Evolutionary conservation across 2,888 invertebrate species (phyloP), one percentile per base, ranked within the genome.

Genomic region (Prionchulus punctatus): DNA sequence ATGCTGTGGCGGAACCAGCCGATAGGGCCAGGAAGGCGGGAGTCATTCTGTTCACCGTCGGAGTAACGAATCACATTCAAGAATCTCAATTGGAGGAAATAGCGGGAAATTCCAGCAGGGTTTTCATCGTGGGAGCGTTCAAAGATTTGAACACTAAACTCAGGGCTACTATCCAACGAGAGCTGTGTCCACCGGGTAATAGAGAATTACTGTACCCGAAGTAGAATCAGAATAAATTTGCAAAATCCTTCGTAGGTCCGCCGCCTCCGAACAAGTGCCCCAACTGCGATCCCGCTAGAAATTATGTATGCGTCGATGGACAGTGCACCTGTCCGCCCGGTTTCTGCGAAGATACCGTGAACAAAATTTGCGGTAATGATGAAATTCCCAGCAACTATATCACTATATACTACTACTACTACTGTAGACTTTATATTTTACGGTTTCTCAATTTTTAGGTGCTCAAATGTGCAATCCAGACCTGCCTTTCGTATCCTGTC

Each of bases 31-130:
- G 68, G 7, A 54, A 55, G 2, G 57, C 61, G 30, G 66, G 70
- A 28, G 65, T 71, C 56, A 66, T 66, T 49, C 67, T 71, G 59
- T 68, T 71, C 56, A 67, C 70, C 21, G 69, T 73, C 43, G 73
- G 72, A 2, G 69, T 73, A 1, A 70, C 71, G 1, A 65, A 66
- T 51, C 61, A 68, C 66, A 62, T 67, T 57, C 57, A 67, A 43
- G 67, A 70, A 4, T 64, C 65, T 27, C 69, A 69, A 49, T 59
- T 69, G 54, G 68, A 69, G 54, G 60, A 64, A 4, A 69, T 69
- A 56, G 64, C 67, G 52, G 69, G 69, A 23, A 23, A 30, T 21
- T 28, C 26, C 7, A 18, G 12, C 3, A 49, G 30, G 15, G 27
- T 28, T 7, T 49, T 28, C 23, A 49, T 49, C 50, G 50, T 49